Base-by-base conservation (phyloP, 2,113 vertebrate genomes). In the Paraplagusia blochii region DNA sequence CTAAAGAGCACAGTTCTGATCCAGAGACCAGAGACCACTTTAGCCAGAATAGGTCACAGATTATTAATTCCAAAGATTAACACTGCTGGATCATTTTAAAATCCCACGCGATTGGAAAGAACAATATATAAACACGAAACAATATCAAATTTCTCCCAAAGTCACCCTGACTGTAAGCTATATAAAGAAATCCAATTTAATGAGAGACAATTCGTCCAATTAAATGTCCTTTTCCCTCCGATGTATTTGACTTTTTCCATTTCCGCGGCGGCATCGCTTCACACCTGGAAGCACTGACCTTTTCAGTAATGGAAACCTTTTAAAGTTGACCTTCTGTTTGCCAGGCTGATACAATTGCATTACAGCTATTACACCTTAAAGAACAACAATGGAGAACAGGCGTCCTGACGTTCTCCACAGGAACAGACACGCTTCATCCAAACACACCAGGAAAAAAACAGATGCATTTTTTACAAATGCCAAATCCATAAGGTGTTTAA, bases 271-370 rank as follows among this genome's bases (percentile, higher is more conserved):
- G 48, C 22, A 3, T 11, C 10, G 48, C 45, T 73, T 80, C 70
- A 76, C 82, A 83, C 80, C 80, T 85, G 76, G 63, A 77, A 68
- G 84, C 76, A 8, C 53, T 79, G 84, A 83, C 86, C 84, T 83
- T 88, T 88, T 79, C 67, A 67, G 45, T 68, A 79, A 83, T 85
- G 76, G 73, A 86, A 86, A 84, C 76, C 75, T 85, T 85, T 87
- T 76, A 80, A 83, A 84, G 56, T 43, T 76, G 83, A 84, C 85
- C 83, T 87, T 86, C 69, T 73, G 74, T 44, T 75, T 29, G 63
- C 56, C 19, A 50, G 52, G 57, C 70, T 69, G 73, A 73, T 72
- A 72, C 63, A 62, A 57, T 44, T 72, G 61, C 68, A 61, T 66
- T 56, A 64, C 68, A 54, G 64, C 56, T 57, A 66, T 63, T 56